phyloP scores from a whole-genome alignment of 2,113 vertebrate species.

The Ceratotherium simum region DNA sequence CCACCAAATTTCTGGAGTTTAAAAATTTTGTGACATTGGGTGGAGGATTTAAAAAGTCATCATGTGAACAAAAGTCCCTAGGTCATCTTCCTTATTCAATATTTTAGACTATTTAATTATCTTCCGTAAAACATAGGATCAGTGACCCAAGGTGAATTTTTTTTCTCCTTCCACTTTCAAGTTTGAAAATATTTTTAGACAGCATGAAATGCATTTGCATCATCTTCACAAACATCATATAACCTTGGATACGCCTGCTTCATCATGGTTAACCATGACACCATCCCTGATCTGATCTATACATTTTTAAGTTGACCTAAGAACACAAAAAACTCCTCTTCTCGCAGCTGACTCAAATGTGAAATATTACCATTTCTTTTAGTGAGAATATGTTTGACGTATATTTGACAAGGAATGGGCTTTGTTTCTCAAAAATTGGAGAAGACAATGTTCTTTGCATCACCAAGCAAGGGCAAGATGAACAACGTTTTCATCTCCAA shows the following conservation, averaged over 20 bases:
- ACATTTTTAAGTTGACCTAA: constrained; percentile 1
- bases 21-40: constrained; percentile 37
- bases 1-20: constrained; percentile 65
- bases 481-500: not conserved
- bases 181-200: constrained; percentile 63
- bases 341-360: not conserved
- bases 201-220: not conserved
- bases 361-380: constrained; percentile 27
- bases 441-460: not conserved
- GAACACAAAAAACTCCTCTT: not conserved
- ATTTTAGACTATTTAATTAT: constrained; percentile 63
- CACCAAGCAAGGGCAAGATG: not conserved
- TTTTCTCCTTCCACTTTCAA: constrained; percentile 21
- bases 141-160: not conserved
- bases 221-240: not conserved
- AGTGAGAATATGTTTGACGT: not conserved
- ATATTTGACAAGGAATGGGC: not conserved
- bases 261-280: not conserved
- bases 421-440: not conserved
- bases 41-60: constrained; percentile 47
- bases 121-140: constrained; percentile 16
- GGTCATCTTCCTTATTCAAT: not conserved
- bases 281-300: not conserved
- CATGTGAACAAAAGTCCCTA: not conserved
- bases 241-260: not conserved